Evolutionary conservation across 92 coral and sea anemone genomes (phyloP).

Genomic region (Epizoanthus illoricatus): DNA sequence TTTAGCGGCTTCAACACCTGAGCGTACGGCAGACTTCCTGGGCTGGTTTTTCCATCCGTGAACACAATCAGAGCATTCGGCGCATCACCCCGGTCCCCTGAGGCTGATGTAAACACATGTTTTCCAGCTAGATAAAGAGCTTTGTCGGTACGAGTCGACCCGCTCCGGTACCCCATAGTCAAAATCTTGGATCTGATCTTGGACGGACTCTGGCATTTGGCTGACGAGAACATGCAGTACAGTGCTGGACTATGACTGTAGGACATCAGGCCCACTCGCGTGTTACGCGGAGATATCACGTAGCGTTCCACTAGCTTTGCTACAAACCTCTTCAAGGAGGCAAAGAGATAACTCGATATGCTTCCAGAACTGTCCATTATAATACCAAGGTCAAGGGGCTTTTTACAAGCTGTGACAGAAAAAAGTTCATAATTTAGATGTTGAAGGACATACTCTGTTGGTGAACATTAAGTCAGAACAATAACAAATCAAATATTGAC

Average conservation of each 20-base stretch:
- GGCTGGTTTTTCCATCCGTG: constrained; percentile 23
- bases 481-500: too few species aligned
- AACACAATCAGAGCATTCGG: constrained; percentile 29
- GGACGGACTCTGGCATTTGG: constrained; percentile 5
- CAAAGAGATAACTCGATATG: constrained; percentile 1
- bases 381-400: constrained; percentile 35
- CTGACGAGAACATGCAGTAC: constrained; percentile 29
- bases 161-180: constrained; percentile 15
- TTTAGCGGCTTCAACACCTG: neutral
- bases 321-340: constrained; percentile 14
- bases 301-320: constrained; percentile 22
- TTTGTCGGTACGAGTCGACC: constrained; percentile 29
- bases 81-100: constrained; percentile 20
- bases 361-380: constrained; percentile 41
- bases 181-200: constrained; percentile 14
- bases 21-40: constrained; percentile 17
- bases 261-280: constrained; percentile 19
- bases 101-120: neutral
- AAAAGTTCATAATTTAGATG: neutral
- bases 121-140: constrained; percentile 6
- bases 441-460: neutral
- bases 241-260: constrained; percentile 25
- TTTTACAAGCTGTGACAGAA: constrained; percentile 18
- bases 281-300: constrained; percentile 16
- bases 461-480: too few species aligned